These are phyloP conservation scores for Athrips mouffetella DNA, from an alignment of 2,888 invertebrate genomes.

Conservation along the genomic window DNA sequence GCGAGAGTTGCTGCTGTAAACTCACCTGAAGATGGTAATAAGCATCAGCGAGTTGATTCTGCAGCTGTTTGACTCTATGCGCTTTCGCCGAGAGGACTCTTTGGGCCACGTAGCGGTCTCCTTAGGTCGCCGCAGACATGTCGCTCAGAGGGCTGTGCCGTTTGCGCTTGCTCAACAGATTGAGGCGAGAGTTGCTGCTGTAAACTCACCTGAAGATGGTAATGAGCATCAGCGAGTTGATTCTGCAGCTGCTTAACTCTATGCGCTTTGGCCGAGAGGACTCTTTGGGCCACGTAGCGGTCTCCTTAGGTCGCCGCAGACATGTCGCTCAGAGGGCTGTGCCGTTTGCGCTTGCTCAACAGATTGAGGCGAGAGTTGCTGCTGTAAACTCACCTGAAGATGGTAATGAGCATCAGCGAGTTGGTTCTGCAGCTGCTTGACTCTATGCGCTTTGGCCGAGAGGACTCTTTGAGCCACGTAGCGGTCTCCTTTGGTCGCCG, in stretches of 20 bases:
- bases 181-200: too few species aligned
- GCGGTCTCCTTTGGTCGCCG: constrained; percentile 45
- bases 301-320: constrained; percentile 39
- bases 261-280: constrained; percentile 86
- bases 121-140: too few species aligned
- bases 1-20: too few species aligned
- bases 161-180: too few species aligned
- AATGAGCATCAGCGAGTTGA: constrained; percentile 87
- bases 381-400: constrained; percentile 77
- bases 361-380: constrained; percentile 64
- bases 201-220: constrained; percentile 82
- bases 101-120: too few species aligned
- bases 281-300: constrained; percentile 77
- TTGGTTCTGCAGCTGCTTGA: constrained; percentile 88
- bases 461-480: constrained; percentile 81
- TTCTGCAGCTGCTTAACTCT: constrained; percentile 87
- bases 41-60: too few species aligned
- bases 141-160: too few species aligned
- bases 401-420: constrained; percentile 88
- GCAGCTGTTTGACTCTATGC: too few species aligned
- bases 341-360: constrained; percentile 58
- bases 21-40: too few species aligned
- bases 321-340: constrained; percentile 41
- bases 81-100: too few species aligned
- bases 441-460: constrained; percentile 85